Conservation (phyloP, 2,797 vertebrate genomes). For the Scyliorhinus canicula region DNA sequence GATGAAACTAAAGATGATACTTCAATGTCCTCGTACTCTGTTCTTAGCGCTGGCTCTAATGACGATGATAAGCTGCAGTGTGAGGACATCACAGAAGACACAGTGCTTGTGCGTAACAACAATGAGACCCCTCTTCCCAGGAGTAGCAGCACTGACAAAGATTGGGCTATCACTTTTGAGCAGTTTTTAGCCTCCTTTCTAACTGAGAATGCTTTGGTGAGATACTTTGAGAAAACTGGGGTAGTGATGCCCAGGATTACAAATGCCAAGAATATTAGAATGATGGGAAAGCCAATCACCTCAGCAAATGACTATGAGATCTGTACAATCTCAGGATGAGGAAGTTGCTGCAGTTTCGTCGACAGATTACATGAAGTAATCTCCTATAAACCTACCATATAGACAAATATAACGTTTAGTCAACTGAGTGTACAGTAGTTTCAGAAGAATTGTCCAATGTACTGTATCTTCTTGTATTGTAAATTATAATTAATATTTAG, state of each 20-base stretch:
- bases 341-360: background rate
- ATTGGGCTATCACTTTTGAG: conserved; percentile 96
- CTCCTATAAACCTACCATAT: conserved; percentile 12
- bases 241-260: conserved; percentile 78
- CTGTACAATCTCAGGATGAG: conserved; percentile 77
- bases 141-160: conserved; percentile 80
- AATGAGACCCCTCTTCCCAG: conserved; percentile 56
- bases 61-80: conserved; percentile 93
- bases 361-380: background rate
- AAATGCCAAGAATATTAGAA: conserved; percentile 80
- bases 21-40: conserved; percentile 93
- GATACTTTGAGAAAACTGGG: conserved; percentile 89
- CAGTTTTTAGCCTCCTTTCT: conserved; percentile 92
- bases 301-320: conserved; percentile 89
- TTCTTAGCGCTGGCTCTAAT: conserved; percentile 86
- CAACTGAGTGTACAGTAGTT: conserved; percentile 32
- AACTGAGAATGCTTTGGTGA: conserved; percentile 85
- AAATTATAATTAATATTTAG: conserved; percentile 31
- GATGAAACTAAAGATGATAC: conserved; percentile 94
- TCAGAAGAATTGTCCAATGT: background rate
- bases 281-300: conserved; percentile 71
- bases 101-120: conserved; percentile 76
- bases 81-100: conserved; percentile 91
- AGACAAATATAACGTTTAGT: conserved; percentile 25
- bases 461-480: conserved; percentile 26